phyloP scores from a whole-genome alignment of 2,888 invertebrate genomes.

The Cryptocephalus primarius region DNA sequence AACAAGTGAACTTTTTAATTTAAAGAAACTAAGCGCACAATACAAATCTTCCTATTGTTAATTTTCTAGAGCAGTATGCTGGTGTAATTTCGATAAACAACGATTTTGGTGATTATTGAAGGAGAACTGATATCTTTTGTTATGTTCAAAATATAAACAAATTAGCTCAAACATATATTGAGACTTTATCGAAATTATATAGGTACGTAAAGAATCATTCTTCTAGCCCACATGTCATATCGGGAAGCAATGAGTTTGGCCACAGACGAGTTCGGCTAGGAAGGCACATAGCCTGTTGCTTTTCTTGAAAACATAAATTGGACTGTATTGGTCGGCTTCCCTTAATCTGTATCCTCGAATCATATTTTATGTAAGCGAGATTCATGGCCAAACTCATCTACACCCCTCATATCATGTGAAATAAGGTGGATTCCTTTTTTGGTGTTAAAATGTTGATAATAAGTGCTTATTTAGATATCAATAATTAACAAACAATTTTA shows the following conservation, averaged over 20 bases:
- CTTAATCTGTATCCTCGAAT: not conserved
- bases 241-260: too few relatives aligned
- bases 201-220: too few relatives aligned
- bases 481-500: too few relatives aligned
- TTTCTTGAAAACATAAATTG: too few relatives aligned
- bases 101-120: not conserved
- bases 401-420: slow-evolving; percentile 5
- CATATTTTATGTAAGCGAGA: not conserved
- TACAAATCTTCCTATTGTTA: slow-evolving; percentile 3
- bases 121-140: not conserved
- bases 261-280: not conserved
- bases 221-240: too few relatives aligned
- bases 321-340: not conserved
- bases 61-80: not conserved
- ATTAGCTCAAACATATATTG: not conserved
- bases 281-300: too few relatives aligned
- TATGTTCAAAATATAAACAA: not conserved
- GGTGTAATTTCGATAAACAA: slow-evolving; percentile 2
- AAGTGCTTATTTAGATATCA: too few relatives aligned
- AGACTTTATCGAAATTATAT: not conserved
- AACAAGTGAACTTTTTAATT: too few relatives aligned
- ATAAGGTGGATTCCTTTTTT: slow-evolving; percentile 2
- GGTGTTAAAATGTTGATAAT: not conserved
- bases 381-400: slow-evolving; percentile 2
- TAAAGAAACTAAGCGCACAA: slow-evolving; percentile 5